Base-by-base conservation (phyloP, 2,113 vertebrate genomes). In the Cyprinodon variegatus region DNA sequence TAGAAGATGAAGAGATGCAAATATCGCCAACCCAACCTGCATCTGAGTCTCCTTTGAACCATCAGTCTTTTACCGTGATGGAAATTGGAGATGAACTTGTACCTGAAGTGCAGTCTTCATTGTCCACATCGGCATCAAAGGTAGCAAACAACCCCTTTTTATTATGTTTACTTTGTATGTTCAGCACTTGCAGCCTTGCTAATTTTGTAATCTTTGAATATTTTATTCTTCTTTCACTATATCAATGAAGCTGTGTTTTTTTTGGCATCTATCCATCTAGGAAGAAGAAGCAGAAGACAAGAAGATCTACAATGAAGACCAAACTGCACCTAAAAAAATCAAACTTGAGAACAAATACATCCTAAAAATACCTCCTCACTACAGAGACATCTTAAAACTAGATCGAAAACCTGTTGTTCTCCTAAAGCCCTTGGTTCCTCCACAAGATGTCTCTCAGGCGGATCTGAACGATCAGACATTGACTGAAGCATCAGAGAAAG, bases 391-490 rank as follows among this genome's bases (percentile, higher is more conserved):
- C 11, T 22, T 3, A 22, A 11, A 45, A 17, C 50, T 37, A 9
- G 10, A 41, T 6, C 73, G 60, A 37, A 53, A 1, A 10, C 80
- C 81, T 4, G 1, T 78, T 12, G 61, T 90, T 36, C 15, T 78
- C 20, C 65, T 92, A 0, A 85, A 74, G 61, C n/a, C 17, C 40
- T 3, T 91, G 0, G 7, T 78, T 53, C 0, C 12, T n/a, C 74
- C 62, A 46, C 9, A n/a, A 11, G 61, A 65, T 40, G 64, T 36
- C 8, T 93, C 80, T 68, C 57, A 0, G 9, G 91, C 88, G 59
- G 86, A 83, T 0, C 43, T 65, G 20, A 91, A 93, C 40, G 29
- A 46, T 12, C 61, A 84, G 37, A 70, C 1, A 2, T 89, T 86
- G 50, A 13, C 46, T 9, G 14, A 5, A 4, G 53, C 61, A 3